Evolutionary conservation across 1,140 invertebrate genomes (phyloP).

Genomic region (Drepana arcuata): DNA sequence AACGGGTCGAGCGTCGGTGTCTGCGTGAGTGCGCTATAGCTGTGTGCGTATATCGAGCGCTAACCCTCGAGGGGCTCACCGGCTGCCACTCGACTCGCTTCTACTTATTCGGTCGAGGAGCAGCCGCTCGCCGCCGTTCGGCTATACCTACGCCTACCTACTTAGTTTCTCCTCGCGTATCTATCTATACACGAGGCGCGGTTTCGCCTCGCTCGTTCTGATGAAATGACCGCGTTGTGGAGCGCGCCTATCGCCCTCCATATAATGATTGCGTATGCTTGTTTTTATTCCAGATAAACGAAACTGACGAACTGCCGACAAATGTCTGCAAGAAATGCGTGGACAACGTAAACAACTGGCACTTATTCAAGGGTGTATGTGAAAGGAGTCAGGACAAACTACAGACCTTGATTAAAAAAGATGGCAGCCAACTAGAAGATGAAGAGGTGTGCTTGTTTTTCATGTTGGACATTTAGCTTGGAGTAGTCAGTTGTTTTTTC

Average conservation of each 20-base stretch:
- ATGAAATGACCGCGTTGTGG: conserved; percentile 39
- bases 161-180: conserved; percentile 63
- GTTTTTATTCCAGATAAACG: conserved; percentile 71
- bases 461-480: conserved; percentile 34
- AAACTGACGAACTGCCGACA: conserved; percentile 71
- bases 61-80: conserved; percentile 66
- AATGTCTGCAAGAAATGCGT: conserved; percentile 73
- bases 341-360: conserved; percentile 72
- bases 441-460: conserved; percentile 59
- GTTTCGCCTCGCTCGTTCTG: conserved; percentile 55
- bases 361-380: conserved; percentile 71
- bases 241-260: conserved; percentile 41
- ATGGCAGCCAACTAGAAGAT: conserved; percentile 64
- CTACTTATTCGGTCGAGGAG: conserved; percentile 67
- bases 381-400: conserved; percentile 72
- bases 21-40: conserved; percentile 52
- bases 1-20: conserved; percentile 52
- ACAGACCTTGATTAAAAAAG: conserved; percentile 64
- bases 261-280: conserved; percentile 56
- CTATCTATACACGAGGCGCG: conserved; percentile 56
- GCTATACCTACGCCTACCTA: conserved; percentile 65
- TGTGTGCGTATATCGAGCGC: conserved; percentile 65
- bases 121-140: conserved; percentile 51
- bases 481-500: conserved; percentile 34
- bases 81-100: conserved; percentile 66